Evolutionary conservation across 2,888 invertebrate genomes (phyloP).

Genomic region (Drosophila planitibia): DNA sequence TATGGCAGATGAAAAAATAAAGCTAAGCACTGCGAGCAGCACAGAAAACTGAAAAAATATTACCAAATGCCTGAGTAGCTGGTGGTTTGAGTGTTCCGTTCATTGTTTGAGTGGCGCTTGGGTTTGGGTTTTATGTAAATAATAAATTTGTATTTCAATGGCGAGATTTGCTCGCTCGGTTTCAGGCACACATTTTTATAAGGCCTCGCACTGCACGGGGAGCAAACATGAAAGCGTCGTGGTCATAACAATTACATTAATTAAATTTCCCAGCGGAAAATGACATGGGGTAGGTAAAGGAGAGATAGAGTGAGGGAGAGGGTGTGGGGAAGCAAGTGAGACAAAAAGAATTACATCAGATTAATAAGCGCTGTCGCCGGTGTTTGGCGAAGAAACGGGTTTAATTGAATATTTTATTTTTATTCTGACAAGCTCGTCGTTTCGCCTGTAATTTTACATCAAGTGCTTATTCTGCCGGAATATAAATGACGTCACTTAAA

Average conservation of each 20-base stretch:
- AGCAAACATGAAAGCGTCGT: constrained; percentile 33
- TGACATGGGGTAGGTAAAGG: background rate
- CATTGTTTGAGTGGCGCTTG: constrained; percentile 49
- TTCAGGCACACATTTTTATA: constrained; percentile 47
- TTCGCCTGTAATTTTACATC: constrained; percentile 71
- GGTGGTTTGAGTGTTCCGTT: constrained; percentile 24
- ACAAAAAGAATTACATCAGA: constrained; percentile 60
- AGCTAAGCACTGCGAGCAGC: constrained; percentile 30
- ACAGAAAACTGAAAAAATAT: constrained; percentile 39
- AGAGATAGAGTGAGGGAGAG: background rate
- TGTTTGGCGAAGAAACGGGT: constrained; percentile 66
- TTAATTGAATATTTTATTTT: constrained; percentile 79
- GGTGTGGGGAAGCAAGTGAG: background rate
- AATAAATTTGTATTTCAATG: constrained; percentile 62
- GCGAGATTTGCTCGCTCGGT: background rate
- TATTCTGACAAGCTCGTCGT: constrained; percentile 43
- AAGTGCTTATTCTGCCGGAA: constrained; percentile 78
- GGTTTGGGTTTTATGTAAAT: constrained; percentile 59
- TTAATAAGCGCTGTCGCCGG: constrained; percentile 76
- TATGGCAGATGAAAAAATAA: constrained; percentile 7
- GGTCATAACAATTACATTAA: constrained; percentile 77
- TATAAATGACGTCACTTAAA: constrained; percentile 79
- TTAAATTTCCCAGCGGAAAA: constrained; percentile 60
- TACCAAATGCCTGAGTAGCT: constrained; percentile 30
- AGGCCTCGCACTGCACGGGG: constrained; percentile 36